Conservation (phyloP, 2,113 vertebrate species). For the Merops nubicus region DNA sequence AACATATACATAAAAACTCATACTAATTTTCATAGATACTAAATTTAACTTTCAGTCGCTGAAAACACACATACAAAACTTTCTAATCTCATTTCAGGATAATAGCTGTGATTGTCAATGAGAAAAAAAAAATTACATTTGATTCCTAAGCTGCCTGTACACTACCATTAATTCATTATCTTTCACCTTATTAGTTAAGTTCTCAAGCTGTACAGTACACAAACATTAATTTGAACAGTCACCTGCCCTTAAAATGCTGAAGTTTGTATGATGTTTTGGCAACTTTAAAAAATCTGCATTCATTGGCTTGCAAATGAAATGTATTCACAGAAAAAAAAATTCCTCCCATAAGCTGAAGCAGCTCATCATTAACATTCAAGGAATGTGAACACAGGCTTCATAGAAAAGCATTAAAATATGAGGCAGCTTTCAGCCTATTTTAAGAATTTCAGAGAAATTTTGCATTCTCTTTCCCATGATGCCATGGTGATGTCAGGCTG, state of each 20-base stretch:
- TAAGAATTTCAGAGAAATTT: constrained; percentile 81
- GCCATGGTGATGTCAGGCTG: constrained; percentile 80
- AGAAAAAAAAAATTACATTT: constrained; percentile 51
- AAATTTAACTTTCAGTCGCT: constrained; percentile 31
- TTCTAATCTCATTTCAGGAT: neutral
- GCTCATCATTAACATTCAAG: constrained; percentile 78
- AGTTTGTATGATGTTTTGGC: constrained; percentile 1
- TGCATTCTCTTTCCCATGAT: constrained; percentile 81
- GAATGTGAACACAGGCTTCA: constrained; percentile 74
- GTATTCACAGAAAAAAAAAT: constrained; percentile 66
- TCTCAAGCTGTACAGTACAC: neutral
- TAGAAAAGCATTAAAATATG: constrained; percentile 72
- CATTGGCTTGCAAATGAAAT: constrained; percentile 56
- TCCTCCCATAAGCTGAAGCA: constrained; percentile 66
- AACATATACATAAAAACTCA: constrained; percentile 20
- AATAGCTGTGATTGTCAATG: constrained; percentile 7
- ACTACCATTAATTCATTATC: constrained; percentile 36
- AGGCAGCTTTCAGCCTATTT: constrained; percentile 80
- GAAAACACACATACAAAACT: neutral
- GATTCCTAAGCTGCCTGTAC: constrained; percentile 36
- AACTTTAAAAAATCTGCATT: neutral
- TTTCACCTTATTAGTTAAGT: constrained; percentile 45
- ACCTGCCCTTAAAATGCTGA: constrained; percentile 49
- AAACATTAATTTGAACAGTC: constrained; percentile 53
- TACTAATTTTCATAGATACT: constrained; percentile 40